Base-by-base conservation (phyloP, 1,140 invertebrate genomes). In the Bombus sylvicola region DNA sequence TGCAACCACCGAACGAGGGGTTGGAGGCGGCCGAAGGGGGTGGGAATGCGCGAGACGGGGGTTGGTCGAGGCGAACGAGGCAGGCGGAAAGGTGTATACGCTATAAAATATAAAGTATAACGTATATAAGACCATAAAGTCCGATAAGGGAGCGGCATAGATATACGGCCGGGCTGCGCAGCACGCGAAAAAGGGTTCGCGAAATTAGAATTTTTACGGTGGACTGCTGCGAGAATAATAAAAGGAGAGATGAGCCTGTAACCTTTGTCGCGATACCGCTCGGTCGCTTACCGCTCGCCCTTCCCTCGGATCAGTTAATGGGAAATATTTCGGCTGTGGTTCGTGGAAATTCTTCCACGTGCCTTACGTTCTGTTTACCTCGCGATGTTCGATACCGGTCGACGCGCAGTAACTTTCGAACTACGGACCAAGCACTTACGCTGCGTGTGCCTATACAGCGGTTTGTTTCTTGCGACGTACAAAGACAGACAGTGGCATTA, bases 31-130 rank as follows among this genome's bases (percentile, higher is more conserved):
- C 6, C 18, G 3, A 69, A 28, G 34, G 18, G 57, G 71, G 34
- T 53, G 76, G 28, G 5, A 18, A 43, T 73, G n/a, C 71, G 39
- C 39, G 59, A 80, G 73, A 62, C 22, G 43, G 77, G 76, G 43
- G 62, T 34, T 39, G 57, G 43, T 12, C 31, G 75, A 22, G 59
- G 83, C 25, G 39, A 72, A 37, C 47, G 62, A 53, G 68, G 59
- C 34, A 31, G 28, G 64, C 47, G 3, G 64, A 68, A 64, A 71
- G 75, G 85, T 90, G 89, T 90, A 84, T 84, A 86, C 86, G 88
- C 89, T 90, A 90, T 90, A 90, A 90, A 90, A 90, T 90, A 90
- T 90, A 86, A 90, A 90, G 89, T 88, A 88, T 90, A 90, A 90
- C 87, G 88, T 90, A 88, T 86, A 90, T 88, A 90, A 90, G 86